Evolutionary conservation across 2,113 vertebrate species (phyloP), one percentile per base, ranked within the genome.

Genomic region (Nicator chloris): DNA sequence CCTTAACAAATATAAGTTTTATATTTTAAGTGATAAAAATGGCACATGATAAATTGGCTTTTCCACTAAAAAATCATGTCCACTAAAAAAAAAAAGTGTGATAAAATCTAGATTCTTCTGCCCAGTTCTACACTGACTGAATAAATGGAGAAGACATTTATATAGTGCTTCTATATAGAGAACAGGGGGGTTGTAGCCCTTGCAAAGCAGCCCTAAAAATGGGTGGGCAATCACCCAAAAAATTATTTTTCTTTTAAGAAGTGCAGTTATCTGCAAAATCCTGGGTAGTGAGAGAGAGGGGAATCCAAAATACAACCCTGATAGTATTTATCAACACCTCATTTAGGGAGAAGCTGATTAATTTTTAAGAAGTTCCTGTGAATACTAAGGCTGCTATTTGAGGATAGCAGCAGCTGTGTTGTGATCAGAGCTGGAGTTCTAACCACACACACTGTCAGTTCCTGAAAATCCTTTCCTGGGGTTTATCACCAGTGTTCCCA

Each of bases 381-480:
- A 73, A 51, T n/a, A 71, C 15, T 84, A n/a, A 71, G 50, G 89
- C 23, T 71, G 63, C 66, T 95, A 81, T 91, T 87, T 91, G 69
- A 72, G 82, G 93, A 22, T 50, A 78, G 40, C 40, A 80, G 96
- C 95, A 94, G 92, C 84, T 94, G 93, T 69, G 78, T 65, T 95
- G 44, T 91, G 85, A 95, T 79, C 92, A 90, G 87, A 95, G 79
- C 60, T 82, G 16, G 15, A 91, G 87, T 20, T 79, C 66, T 57
- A 53, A 77, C 89, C 73, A 82, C 91, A 68, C 84, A 92, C 91
- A 47, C 2, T 66, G 87, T 18, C 87, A 95, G 85, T 54, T 96
- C 92, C 90, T 94, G 90, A 91, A 90, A 91, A 91, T 73, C 35
- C 54, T 18, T 80, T 8, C 26, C 76, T 28, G 56, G 59, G 33